phyloP scores from a whole-genome alignment of 2,888 invertebrate genomes.

The Periphyllus acericola region DNA sequence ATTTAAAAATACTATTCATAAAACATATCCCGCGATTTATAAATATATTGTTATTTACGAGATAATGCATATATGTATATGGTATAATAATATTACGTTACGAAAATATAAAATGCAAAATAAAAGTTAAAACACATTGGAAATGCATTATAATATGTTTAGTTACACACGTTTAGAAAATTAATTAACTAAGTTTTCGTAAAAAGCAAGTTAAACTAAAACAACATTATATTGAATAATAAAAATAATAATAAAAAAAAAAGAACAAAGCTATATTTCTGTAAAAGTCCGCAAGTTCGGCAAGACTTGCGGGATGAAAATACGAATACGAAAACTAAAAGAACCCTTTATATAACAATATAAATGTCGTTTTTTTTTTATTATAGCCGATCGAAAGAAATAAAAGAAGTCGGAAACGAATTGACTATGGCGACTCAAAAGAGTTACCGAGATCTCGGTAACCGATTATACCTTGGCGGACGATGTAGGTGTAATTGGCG shows the following conservation, averaged over 20 bases:
- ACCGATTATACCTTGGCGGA: constrained; percentile 54
- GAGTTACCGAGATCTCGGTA: constrained; percentile 37
- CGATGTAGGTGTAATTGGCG: constrained; percentile 73
- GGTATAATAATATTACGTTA: constrained; percentile 48
- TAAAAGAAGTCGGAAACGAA: not conserved
- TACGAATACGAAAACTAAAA: constrained; percentile 44
- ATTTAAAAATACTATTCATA: constrained; percentile 38
- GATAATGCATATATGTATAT: constrained; percentile 35
- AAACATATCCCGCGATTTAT: constrained; percentile 21
- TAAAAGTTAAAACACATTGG: constrained; percentile 59
- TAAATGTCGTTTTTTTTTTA: constrained; percentile 18
- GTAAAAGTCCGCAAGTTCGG: constrained; percentile 41
- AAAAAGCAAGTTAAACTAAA: constrained; percentile 54
- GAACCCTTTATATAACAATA: constrained; percentile 17
- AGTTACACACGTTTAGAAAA: constrained; percentile 58
- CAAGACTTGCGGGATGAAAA: constrained; percentile 15
- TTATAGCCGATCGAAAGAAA: not conserved
- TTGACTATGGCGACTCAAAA: not conserved
- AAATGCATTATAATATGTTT: constrained; percentile 58
- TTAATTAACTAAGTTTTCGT: constrained; percentile 53
- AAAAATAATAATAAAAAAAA: constrained; percentile 57
- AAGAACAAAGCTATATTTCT: constrained; percentile 59
- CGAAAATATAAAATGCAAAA: constrained; percentile 54
- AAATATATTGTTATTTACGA: constrained; percentile 33
- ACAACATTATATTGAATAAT: constrained; percentile 45